phyloP scores from a whole-genome alignment of 2,888 invertebrate species.

The Protula sp. region DNA sequence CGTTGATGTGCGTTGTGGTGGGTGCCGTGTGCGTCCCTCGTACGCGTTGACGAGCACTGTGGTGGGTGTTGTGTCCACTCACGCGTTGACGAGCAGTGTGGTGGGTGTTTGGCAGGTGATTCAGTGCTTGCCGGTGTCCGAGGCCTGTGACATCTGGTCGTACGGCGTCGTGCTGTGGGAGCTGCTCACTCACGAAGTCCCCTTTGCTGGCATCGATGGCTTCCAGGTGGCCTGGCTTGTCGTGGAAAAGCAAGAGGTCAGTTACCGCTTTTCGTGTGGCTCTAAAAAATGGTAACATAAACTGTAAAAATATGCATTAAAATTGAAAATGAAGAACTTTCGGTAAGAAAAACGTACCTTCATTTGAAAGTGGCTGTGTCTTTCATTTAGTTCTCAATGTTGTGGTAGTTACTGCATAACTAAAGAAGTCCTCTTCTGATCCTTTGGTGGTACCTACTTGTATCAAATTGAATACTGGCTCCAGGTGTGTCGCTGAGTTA shows the following conservation, averaged over 20 bases:
- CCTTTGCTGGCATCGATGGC: conserved; percentile 53
- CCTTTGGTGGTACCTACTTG: too few species aligned
- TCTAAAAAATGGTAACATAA: not conserved
- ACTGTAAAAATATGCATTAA: not conserved
- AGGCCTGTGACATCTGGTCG: conserved; percentile 54
- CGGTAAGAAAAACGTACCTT: not conserved
- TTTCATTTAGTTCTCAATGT: too few species aligned
- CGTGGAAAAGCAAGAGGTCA: conserved; percentile 53
- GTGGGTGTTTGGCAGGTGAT: conserved; percentile 49
- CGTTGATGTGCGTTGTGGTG: too few species aligned
- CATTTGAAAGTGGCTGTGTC: not conserved
- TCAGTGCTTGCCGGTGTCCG: conserved; percentile 52
- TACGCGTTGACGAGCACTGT: too few species aligned
- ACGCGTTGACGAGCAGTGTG: too few species aligned
- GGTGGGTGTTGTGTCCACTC: too few species aligned
- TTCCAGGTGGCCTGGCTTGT: conserved; percentile 55
- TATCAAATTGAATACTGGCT: too few species aligned
- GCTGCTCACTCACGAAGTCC: conserved; percentile 53
- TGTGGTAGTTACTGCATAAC: too few species aligned
- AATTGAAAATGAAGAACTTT: not conserved
- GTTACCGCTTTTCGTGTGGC: conserved; percentile 3
- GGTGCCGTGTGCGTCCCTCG: too few species aligned
- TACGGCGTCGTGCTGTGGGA: conserved; percentile 56
- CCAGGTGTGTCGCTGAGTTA: too few species aligned
- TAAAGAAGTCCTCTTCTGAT: too few species aligned